phyloP scores from a whole-genome alignment of 2,888 invertebrate genomes.

The Hylaea fasciaria region DNA sequence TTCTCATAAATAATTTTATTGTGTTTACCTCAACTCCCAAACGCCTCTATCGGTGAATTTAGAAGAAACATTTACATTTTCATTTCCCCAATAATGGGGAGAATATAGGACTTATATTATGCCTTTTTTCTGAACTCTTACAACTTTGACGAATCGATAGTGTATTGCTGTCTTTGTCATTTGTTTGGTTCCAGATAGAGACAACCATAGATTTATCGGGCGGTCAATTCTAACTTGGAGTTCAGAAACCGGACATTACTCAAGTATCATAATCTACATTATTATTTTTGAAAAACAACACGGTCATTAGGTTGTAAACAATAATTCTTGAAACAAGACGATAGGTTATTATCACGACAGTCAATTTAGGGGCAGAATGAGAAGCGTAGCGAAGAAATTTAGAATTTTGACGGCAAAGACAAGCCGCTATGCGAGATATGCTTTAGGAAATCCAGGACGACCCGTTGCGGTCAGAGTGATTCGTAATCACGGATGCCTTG shows the following conservation, averaged over 20 bases:
- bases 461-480: constrained; percentile 6
- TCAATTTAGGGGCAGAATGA: constrained; percentile 50
- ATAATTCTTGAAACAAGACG: constrained; percentile 22
- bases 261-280: constrained; percentile 24
- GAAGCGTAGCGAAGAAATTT: constrained; percentile 41
- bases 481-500: constrained; percentile 10
- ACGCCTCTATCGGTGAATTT: constrained; percentile 13
- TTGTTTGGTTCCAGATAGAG: too few relatives aligned
- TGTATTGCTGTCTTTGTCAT: too few relatives aligned
- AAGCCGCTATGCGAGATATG: constrained; percentile 36
- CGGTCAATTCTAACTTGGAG: too few relatives aligned
- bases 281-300: constrained; percentile 40
- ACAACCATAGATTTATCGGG: too few relatives aligned
- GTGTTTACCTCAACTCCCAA: too few relatives aligned
- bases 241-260: too few relatives aligned
- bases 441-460: constrained; percentile 20
- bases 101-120: constrained; percentile 22
- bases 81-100: constrained; percentile 6
- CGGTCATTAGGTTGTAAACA: constrained; percentile 31
- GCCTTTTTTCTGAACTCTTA: too few relatives aligned
- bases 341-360: constrained; percentile 46
- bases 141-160: too few relatives aligned
- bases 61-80: constrained; percentile 19
- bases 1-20: background rate
- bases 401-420: constrained; percentile 39